These are phyloP conservation scores for Theodoxus fluviatilis DNA, from an alignment of 2,888 invertebrate genomes.

Conservation along the genomic window DNA sequence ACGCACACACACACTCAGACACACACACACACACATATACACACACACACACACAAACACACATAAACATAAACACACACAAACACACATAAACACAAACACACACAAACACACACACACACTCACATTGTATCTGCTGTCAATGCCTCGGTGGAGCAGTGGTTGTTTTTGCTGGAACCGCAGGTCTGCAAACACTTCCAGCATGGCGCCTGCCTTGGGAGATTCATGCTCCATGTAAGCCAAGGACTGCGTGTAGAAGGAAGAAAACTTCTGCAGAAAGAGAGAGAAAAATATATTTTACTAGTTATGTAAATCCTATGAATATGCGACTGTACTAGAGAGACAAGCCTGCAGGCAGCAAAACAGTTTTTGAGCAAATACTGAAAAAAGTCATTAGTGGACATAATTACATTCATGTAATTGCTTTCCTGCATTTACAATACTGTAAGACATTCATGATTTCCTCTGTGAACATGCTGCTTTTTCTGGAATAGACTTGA, in stretches of 20 bases:
- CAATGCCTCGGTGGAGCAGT: constrained; percentile 64
- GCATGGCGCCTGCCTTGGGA: constrained; percentile 62
- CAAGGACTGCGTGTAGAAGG: constrained; percentile 68
- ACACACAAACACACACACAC: not conserved
- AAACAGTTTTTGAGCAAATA: no score
- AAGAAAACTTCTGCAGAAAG: constrained; percentile 62
- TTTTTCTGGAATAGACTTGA: no score
- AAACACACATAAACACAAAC: not conserved
- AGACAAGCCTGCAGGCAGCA: no score
- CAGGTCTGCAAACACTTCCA: constrained; percentile 67
- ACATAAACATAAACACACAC: not conserved
- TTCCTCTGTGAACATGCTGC: no score
- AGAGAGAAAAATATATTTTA: constrained; percentile 19
- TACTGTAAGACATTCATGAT: no score
- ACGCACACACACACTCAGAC: not conserved
- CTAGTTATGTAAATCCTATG: no score
- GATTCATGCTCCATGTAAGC: constrained; percentile 64
- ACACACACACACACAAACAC: not conserved
- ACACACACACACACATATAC: not conserved
- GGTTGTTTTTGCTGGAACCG: constrained; percentile 66
- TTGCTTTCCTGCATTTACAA: no score
- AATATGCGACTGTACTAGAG: no score
- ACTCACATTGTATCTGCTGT: constrained; percentile 69
- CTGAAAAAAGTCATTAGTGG: no score
- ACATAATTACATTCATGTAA: no score